These are phyloP conservation scores for Podiceps cristatus DNA, from an alignment of 2,113 vertebrate genomes.

Conservation along the genomic window DNA sequence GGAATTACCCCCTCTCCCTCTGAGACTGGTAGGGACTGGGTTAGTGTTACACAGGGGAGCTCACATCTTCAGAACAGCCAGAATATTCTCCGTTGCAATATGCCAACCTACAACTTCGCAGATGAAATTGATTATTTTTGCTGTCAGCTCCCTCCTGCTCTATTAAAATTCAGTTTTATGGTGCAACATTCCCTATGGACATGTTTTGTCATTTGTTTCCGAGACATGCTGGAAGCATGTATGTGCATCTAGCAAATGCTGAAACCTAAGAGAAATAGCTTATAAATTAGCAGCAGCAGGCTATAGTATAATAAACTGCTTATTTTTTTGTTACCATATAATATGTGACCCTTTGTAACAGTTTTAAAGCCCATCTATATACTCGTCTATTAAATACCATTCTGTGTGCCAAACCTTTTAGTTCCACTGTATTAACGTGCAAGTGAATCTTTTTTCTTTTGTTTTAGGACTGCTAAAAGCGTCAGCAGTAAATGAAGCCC, in stretches of 20 bases:
- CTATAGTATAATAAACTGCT: not conserved
- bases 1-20: not conserved
- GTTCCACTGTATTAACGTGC: constrained; percentile 36
- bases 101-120: fast-evolving
- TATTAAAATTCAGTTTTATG: constrained; percentile 21
- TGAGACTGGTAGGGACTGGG: not conserved
- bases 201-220: constrained; percentile 12
- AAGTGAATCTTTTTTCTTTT: not conserved
- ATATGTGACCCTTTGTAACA: constrained; percentile 2
- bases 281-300: not conserved
- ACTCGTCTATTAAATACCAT: not conserved
- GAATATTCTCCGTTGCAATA: not conserved
- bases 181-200: not conserved
- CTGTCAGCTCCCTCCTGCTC: not conserved
- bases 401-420: constrained; percentile 37
- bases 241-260: not conserved
- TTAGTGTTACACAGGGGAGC: not conserved
- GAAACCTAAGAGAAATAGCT: not conserved
- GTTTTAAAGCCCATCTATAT: constrained; percentile 33
- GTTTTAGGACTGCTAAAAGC: not conserved
- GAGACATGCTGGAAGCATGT: not conserved
- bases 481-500: constrained; percentile 5
- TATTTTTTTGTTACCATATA: not conserved
- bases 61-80: not conserved
- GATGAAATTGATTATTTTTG: constrained; percentile 27